Base-by-base conservation (phyloP, 1,140 invertebrate species). In the Matsumurasca onukii region DNA sequence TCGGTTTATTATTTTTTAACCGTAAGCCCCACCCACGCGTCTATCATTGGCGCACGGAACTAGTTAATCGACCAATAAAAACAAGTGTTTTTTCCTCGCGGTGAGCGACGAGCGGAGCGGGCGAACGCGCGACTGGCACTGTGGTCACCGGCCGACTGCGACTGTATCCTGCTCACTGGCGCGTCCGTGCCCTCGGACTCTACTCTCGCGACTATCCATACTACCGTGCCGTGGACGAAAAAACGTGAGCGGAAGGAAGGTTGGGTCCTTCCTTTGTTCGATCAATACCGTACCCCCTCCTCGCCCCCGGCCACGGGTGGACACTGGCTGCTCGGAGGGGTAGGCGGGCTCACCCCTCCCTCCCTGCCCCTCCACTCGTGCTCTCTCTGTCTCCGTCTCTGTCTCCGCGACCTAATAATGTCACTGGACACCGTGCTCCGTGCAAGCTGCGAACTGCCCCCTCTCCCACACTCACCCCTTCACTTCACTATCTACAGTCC, bases 301-400 rank as follows among this genome's bases (percentile, higher is more conserved):
- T 68, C 67, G 67, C 66, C 34, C 34, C 63, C 64, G 68, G 64
- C 64, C 69, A 65, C 70, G 45, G 63, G 70, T 73, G 68, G 72
- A 70, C 69, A 69, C 67, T 71, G 65, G 64, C 61, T 39, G 67
- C 69, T 31, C 48, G 45, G 59, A 31, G 66, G 49, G 66, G 63
- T 65, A 48, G 63, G 63, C 31, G 63, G 63, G 63, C 20, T n/a
- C n/a, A n/a, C n/a, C n/a, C n/a, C n/a, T n/a, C n/a, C n/a, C n/a
- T n/a, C n/a, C 64, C 31, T 22, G n/a, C 27, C 27, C 31, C 51
- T 48, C 70, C 20, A 31, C 31, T 17, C 20, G n/a, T 45, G 31
- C 66, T 59, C 29, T 68, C 59, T 51, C 61, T 51, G 57, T 57
- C 66, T 68, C 59, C 67, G 20, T 48, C 66, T 34, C 66, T 48